Base-by-base conservation (phyloP, 2,113 vertebrate genomes). In the Phalacrocorax pelagicus region DNA sequence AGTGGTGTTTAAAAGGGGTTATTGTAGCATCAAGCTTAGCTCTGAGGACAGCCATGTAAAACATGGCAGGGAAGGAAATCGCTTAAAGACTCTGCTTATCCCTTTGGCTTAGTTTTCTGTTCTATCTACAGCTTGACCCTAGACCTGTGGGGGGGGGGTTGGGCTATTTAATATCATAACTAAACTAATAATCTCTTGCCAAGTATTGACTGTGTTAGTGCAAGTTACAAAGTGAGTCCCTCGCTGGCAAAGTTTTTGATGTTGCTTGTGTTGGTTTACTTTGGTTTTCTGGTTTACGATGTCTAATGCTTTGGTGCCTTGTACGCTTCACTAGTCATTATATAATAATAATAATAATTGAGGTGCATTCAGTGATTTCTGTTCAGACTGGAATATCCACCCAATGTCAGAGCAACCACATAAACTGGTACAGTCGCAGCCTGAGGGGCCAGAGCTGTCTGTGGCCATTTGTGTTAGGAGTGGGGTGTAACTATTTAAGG, bases 361-460 rank as follows among this genome's bases (percentile, higher is more conserved):
- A 96, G 86, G 75, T 42, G 46, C 61, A 30, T 83, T 80, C 85
- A 44, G 79, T 83, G 54, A 34, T 58, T 92, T 77, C 81, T 77
- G 34, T 67, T 80, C 2, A 22, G 72, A 49, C 89, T 52, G 91
- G 73, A 88, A 59, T 93, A 90, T 93, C 83, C 81, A 36, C 57
- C 88, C 82, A 14, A 62, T 97, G 97, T 97, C 94, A 97, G 85
- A 95, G 97, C 94, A 72, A 78, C 97, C 81, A 40, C 83, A 4
- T 95, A 97, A 97, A 98, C 97, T 95, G 97, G 97, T 96, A 93
- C 97, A 97, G 90, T 52, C 62, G 40, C 87, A 90, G 97, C 98
- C 98, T 65, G 74, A 74, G 97, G 98, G 98, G 96, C 88, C 93
- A 7, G 83, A 98, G 98, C 98, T 99, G 98, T 98, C 98, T 73